These are phyloP conservation scores for Pogonocichla stellata DNA, from an alignment of 2,113 vertebrate species.

Conservation along the genomic window DNA sequence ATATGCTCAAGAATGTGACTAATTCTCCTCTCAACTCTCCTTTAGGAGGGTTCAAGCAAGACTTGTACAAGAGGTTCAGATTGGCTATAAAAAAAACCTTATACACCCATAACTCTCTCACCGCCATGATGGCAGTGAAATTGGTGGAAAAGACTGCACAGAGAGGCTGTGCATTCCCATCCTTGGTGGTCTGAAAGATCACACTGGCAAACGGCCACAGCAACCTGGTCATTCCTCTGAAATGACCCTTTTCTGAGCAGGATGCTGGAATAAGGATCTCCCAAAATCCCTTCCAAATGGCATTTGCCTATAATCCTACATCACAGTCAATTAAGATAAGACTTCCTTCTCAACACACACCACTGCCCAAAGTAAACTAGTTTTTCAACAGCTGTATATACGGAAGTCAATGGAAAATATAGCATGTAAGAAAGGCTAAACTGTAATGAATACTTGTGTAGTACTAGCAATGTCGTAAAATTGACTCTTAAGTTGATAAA, in stretches of 20 bases:
- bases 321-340: neutral
- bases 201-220: rapidly evolving
- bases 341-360: neutral
- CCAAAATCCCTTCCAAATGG: neutral
- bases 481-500: neutral
- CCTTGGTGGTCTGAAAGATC: neutral
- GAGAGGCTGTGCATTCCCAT: neutral
- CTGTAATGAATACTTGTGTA: neutral
- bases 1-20: neutral
- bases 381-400: neutral
- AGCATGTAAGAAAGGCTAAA: neutral
- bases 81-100: neutral
- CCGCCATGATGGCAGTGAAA: rapidly evolving
- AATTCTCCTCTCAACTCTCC: neutral
- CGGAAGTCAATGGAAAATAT: neutral
- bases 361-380: neutral
- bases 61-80: neutral
- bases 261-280: neutral
- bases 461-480: neutral
- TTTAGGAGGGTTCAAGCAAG: neutral
- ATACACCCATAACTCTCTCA: rapidly evolving
- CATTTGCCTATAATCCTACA: neutral
- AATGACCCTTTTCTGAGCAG: neutral
- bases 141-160: neutral
- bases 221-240: neutral